Evolutionary conservation across 2,888 invertebrate genomes (phyloP), one percentile per base, ranked within the genome.

Genomic region (Crioceris asparagi): DNA sequence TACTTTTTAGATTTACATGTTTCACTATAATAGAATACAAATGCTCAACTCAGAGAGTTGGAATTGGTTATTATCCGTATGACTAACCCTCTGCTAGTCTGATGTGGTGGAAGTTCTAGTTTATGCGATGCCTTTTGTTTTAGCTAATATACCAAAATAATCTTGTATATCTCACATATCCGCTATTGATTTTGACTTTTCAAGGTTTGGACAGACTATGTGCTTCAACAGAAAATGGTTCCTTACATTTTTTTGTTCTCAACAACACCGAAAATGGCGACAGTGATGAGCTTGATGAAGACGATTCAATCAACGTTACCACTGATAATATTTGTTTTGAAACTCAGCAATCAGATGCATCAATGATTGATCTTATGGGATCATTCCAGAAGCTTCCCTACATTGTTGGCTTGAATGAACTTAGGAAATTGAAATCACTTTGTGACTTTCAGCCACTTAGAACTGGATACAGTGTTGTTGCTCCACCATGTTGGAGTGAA

Each of bases 401-500:
- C 29, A 29, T 47, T 11, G 56, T 64, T n/a, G 35, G 45, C 10
- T 35, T 56, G 12, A 27, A 48, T 0, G 64, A 65, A 39, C 43
- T 65, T 21, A 74, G 77, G 47, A 68, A 72, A 10, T 67, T 92
- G 34, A 79, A 84, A 51, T 72, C 77, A 26, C 64, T 92, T 38
- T 86, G 84, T 2, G 76, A 79, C 44, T 85, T 85, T 54, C 85
- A 86, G 53, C 73, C 74, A 44, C 62, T 77, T 38, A 72, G 73
- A 49, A 40, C 42, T 1, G 40, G 42, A 1, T 92, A 87, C 60
- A 79, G 84, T 35, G 88, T 90, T 0, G 90, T 88, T 11, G 88
- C 91, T 3, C 90, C 92, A 0, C 82, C 88, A 3, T 92, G 91
- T 62, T 93, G 93, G 93, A 84, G 82, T 47, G 91, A 92, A 61